Evolutionary conservation across 2,797 vertebrate species (phyloP), one percentile per base, ranked within the genome.

Genomic region (Eremophila alpestris): DNA sequence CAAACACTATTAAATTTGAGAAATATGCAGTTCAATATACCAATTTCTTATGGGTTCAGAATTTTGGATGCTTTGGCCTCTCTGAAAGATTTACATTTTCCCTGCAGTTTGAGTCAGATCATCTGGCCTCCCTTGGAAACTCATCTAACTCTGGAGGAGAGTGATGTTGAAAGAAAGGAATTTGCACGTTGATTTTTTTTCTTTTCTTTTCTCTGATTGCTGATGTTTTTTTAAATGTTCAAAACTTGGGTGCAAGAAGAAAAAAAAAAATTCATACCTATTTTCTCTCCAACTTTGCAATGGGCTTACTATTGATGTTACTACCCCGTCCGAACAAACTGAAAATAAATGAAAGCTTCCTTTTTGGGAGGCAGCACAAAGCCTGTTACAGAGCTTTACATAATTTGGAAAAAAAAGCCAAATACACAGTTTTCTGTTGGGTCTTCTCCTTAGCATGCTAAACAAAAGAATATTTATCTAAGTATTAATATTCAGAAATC

Each of bases 31-130:
- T 64, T 60, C 49, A 77, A 7, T 16, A 27, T 15, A 23, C 4
- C 4, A 14, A 0, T 41, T 83, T 80, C 26, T 59, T 55, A 45
- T 16, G 6, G 20, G 0, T 63, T 73, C 15, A 2, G 3, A 7
- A 2, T 58, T 87, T 51, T 34, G 0, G 3, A 24, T 52, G 11
- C 5, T 55, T 83, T 60, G 14, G 14, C 6, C 4, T 54, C 5
- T 59, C 6, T 63, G 38, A 10, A 41, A 78, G n/a, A 49, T 46
- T 89, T 76, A 22, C 1, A 13, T 87, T 91, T 89, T 49, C 16
- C 20, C 46, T 75, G 41, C 55, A 79, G 8, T 16, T 24, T 65
- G 38, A 70, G 16, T 48, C 48, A 87, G 19, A 76, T 16, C 41
- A 52, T 70, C 40, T 69, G 59, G 59, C 20, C 21, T 58, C 6